Evolutionary conservation across 2,113 vertebrate species (phyloP), one percentile per base, ranked within the genome.

Genomic region (Zosterops borbonicus): DNA sequence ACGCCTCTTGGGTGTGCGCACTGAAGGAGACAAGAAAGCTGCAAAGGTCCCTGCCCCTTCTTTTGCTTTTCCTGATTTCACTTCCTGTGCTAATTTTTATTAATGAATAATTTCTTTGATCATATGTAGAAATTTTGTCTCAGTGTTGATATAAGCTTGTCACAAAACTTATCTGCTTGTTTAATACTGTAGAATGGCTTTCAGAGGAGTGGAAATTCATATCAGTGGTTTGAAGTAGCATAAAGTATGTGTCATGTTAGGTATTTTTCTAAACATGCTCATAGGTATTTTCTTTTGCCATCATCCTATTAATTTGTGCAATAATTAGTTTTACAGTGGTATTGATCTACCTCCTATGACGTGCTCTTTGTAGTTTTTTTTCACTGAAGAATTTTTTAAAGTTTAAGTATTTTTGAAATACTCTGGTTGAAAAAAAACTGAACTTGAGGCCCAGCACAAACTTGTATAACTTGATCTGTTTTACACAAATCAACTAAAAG

Each of bases 1-100:
- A 87, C 98, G 99, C 78, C 98, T 99, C 79, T 90, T 99, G 52
- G 99, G 99, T 68, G 99, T 99, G 68, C 99, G 99, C 90, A 99
- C 99, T 19, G 99, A 99, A 95, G 99, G 99, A 39, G 99, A 99
- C 98, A 99, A 99, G 97, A 99, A 99, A 97, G 99, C 99, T 39
- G 99, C 99, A 24, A 99, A 99, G 98, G 99, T 99, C 82, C 78
- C 89, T 68, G 55, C 31, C 28, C 21, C 17, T 49, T 56, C 18
- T 47, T 69, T 8, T 39, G 25, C 19, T 64, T 56, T n/a, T 41
- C 11, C 18, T 29, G 5, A 37, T 77, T 63, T 55, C 4, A 24
- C 12, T 46, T 49, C 16, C 39, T 92, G 15, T 83, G 62, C 21
- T 29, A 9, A 28, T n/a, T 87, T 91, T 60, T 41, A 10, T 58